Evolutionary conservation across 2,113 vertebrate genomes (phyloP).

Genomic region (Cynoglossus semilaevis): DNA sequence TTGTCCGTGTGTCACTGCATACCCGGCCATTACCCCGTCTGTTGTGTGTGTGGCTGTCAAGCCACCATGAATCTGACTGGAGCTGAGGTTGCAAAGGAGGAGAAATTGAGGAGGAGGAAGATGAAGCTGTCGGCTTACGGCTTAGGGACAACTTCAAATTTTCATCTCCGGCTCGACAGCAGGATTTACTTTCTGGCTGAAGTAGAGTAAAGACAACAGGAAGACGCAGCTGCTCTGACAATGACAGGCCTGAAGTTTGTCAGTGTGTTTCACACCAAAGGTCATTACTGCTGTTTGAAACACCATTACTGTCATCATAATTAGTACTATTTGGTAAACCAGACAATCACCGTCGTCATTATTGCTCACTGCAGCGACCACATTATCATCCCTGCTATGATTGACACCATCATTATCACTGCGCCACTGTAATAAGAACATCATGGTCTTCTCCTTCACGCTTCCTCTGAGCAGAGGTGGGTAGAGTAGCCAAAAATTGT

Average conservation of each 20-base stretch:
- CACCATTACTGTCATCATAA: conserved; percentile 1
- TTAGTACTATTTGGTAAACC: neutral
- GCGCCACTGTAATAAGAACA: neutral
- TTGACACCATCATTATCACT: neutral
- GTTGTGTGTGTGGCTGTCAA: conserved; percentile 60
- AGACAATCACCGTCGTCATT: conserved; percentile 3
- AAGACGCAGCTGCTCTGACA: neutral
- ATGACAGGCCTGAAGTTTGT: neutral
- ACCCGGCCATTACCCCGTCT: conserved; percentile 64
- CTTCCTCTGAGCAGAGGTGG: no score
- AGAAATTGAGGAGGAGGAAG: conserved; percentile 13
- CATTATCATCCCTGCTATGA: neutral
- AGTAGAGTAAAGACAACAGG: neutral
- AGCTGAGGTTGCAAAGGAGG: conserved; percentile 51
- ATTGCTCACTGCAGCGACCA: no score
- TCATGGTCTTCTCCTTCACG: no score
- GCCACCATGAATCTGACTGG: conserved; percentile 48
- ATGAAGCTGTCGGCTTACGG: conserved; percentile 27
- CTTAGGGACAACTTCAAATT: conserved; percentile 49
- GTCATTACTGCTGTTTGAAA: conserved; percentile 5
- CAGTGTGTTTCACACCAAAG: neutral
- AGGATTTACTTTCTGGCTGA: conserved; percentile 31
- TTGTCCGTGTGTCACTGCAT: conserved; percentile 21
- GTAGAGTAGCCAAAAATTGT: no score
- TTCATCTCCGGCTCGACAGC: conserved; percentile 41